Conservation (phyloP, 2,797 vertebrate species). For the Apodemus agrarius region DNA sequence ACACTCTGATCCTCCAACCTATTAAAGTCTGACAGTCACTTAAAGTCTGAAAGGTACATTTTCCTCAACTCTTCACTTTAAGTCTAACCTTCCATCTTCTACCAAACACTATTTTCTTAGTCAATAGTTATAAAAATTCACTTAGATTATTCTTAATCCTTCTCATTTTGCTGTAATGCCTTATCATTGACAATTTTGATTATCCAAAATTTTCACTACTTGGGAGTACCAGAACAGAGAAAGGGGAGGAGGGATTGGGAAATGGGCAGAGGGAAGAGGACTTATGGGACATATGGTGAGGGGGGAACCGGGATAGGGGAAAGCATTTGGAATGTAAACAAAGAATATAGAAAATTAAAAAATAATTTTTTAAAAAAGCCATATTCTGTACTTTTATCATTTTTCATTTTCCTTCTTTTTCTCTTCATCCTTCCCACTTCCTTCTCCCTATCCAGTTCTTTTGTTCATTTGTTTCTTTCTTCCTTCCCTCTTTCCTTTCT, state of each 20-base stretch:
- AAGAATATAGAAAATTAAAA: no score
- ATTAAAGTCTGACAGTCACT: background rate
- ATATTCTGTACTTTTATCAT: background rate
- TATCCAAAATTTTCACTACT: background rate
- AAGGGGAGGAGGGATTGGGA: no score
- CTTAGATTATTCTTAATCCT: background rate
- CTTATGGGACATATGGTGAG: no score
- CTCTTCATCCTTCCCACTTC: no score
- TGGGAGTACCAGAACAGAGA: no score
- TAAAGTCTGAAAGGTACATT: background rate
- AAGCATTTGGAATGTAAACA: no score
- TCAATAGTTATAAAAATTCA: background rate
- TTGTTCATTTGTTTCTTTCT: no score
- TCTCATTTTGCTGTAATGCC: background rate
- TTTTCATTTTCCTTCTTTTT: background rate
- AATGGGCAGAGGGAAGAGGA: no score
- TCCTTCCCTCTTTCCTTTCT: no score
- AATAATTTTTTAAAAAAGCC: no score
- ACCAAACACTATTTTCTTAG: background rate
- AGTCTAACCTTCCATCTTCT: background rate
- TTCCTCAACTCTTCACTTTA: background rate
- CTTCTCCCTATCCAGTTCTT: no score
- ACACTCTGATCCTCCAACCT: background rate
- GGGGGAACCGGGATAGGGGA: no score
- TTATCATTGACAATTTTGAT: background rate